phyloP scores from a whole-genome alignment of 2,888 invertebrate genomes.

The Hyles lineata region DNA sequence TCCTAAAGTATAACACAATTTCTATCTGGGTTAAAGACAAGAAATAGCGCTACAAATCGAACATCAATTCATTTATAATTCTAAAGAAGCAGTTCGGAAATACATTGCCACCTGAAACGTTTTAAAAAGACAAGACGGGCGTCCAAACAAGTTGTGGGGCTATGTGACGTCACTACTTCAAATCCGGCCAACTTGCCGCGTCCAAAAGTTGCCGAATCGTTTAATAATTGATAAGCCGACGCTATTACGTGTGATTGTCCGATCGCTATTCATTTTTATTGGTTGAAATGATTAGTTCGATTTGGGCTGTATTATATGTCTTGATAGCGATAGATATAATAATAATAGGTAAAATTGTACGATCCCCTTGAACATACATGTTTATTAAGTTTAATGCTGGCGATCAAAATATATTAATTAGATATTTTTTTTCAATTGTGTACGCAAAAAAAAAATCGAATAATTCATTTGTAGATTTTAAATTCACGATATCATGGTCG shows the following conservation, averaged over 20 bases:
- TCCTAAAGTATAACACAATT: too few species aligned
- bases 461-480: too few species aligned
- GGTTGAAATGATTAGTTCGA: not conserved
- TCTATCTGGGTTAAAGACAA: slow-evolving; percentile 8
- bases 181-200: slow-evolving; percentile 66
- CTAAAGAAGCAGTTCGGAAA: slow-evolving; percentile 38
- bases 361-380: too few species aligned
- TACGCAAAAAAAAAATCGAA: too few species aligned
- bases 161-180: slow-evolving; percentile 73
- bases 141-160: slow-evolving; percentile 65
- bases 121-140: slow-evolving; percentile 36
- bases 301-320: not conserved
- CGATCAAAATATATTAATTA: too few species aligned
- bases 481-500: too few species aligned
- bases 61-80: slow-evolving; percentile 23
- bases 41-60: slow-evolving; percentile 2
- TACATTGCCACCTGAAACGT: slow-evolving; percentile 27
- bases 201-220: slow-evolving; percentile 69
- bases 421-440: too few species aligned
- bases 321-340: not conserved
- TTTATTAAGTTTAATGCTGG: too few species aligned
- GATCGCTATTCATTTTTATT: slow-evolving; percentile 14
- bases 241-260: slow-evolving; percentile 57
- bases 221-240: slow-evolving; percentile 69
- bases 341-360: not conserved